Percentiles rank a stretch among this genome's conserved stretches.
Conservation (phyloP, 2,888 invertebrate species). For the Ochropleura plecta region DNA sequence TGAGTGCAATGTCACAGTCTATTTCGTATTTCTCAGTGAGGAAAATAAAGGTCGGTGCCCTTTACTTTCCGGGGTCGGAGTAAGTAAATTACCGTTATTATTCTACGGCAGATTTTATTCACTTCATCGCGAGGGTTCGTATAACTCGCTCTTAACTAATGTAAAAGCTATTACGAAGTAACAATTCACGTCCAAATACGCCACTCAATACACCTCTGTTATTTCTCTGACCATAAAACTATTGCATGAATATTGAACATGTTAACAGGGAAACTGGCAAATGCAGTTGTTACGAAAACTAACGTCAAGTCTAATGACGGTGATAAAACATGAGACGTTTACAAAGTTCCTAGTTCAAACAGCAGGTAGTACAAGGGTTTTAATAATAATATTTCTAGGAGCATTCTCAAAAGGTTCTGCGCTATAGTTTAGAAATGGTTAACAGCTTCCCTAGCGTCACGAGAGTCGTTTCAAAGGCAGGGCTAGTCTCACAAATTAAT, state of each 20-base stretch:
- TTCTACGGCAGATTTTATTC: slow-evolving; percentile 28
- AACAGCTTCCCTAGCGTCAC: slow-evolving; percentile 66
- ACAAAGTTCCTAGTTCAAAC: slow-evolving; percentile 19
- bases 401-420: slow-evolving; percentile 60
- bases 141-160: slow-evolving; percentile 14
- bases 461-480: slow-evolving; percentile 74
- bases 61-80: background rate
- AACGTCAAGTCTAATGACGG: slow-evolving; percentile 34
- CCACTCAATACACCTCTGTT: slow-evolving; percentile 25
- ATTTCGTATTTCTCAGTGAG: slow-evolving; percentile 18
- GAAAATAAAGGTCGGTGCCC: no score
- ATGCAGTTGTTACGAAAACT: slow-evolving; percentile 49
- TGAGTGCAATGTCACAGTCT: slow-evolving; percentile 23
- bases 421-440: slow-evolving; percentile 74
- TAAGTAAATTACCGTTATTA: slow-evolving; percentile 30
- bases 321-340: slow-evolving; percentile 33
- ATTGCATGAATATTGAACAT: slow-evolving; percentile 41
- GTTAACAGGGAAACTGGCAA: slow-evolving; percentile 40
- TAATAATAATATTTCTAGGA: slow-evolving; percentile 44
- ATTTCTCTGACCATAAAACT: slow-evolving; percentile 37
- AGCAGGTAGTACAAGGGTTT: slow-evolving; percentile 7
- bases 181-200: slow-evolving; percentile 30
- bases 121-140: slow-evolving; percentile 9
- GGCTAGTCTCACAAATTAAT: slow-evolving; percentile 80
- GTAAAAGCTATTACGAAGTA: slow-evolving; percentile 29